These are phyloP conservation scores for Rhinichthys osculus DNA, from an alignment of 2,797 vertebrate genomes.

Conservation along the genomic window DNA sequence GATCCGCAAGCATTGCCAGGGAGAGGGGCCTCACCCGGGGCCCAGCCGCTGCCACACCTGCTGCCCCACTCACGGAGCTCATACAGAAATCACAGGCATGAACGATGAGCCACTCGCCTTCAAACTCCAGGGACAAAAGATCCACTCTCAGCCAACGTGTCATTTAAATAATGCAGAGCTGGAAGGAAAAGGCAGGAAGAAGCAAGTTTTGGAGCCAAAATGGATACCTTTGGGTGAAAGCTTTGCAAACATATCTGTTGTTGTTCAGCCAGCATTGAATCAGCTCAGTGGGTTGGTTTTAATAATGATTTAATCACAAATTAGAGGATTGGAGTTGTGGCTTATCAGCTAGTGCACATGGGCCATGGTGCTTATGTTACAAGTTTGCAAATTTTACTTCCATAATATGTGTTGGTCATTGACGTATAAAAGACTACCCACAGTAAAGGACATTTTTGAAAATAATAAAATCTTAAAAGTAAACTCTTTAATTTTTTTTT, in stretches of 20 bases:
- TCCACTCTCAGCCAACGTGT: slow-evolving; percentile 69
- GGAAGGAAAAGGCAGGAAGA: slow-evolving; percentile 55
- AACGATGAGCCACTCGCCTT: slow-evolving; percentile 73
- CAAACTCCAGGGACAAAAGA: slow-evolving; percentile 75
- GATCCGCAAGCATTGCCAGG: slow-evolving; percentile 67
- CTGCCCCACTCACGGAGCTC: slow-evolving; percentile 69
- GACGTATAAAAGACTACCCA: background rate
- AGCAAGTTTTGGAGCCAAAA: slow-evolving; percentile 34
- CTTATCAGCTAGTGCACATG: background rate
- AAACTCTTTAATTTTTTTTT: background rate
- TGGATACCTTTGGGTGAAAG: slow-evolving; percentile 25
- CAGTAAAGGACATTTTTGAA: background rate
- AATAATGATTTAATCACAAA: slow-evolving; percentile 69
- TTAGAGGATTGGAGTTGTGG: background rate
- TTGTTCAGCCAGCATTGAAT: slow-evolving; percentile 14
- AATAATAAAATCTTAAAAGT: background rate
- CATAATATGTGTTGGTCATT: background rate
- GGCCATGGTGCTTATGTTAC: background rate
- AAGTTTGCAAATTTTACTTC: background rate
- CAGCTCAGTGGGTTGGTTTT: slow-evolving; percentile 22
- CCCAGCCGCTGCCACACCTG: slow-evolving; percentile 52
- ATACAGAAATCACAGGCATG: slow-evolving; percentile 65
- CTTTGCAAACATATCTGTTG: slow-evolving; percentile 37
- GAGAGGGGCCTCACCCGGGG: slow-evolving; percentile 75
- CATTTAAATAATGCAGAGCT: slow-evolving; percentile 77